Evolutionary conservation across 2,888 invertebrate genomes (phyloP).

Genomic region (Hedya salicella): DNA sequence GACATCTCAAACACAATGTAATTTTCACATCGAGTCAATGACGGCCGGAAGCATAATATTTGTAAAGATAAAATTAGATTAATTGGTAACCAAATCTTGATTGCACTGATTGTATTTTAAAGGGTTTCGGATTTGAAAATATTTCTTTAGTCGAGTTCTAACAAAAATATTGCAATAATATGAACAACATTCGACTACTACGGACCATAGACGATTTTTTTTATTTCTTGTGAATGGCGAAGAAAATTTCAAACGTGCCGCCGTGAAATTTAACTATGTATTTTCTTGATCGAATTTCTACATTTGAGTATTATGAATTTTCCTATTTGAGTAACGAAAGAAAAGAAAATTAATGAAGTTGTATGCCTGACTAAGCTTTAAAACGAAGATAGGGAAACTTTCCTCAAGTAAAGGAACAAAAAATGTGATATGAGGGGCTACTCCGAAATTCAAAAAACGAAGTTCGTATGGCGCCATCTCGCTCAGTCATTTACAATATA

Average conservation of each 20-base stretch:
- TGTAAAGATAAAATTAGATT: constrained; percentile 10
- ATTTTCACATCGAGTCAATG: constrained; percentile 45
- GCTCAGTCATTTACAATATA: too few species aligned
- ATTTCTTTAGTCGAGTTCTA: constrained; percentile 14
- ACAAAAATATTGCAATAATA: constrained; percentile 29
- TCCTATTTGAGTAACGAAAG: too few species aligned
- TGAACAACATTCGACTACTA: constrained; percentile 10
- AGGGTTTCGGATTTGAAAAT: constrained; percentile 17
- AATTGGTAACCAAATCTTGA: constrained; percentile 12
- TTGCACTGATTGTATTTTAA: constrained; percentile 10
- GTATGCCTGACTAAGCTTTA: too few species aligned
- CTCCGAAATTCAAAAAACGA: too few species aligned
- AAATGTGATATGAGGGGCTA: too few species aligned
- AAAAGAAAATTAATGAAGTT: too few species aligned
- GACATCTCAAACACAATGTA: constrained; percentile 75
- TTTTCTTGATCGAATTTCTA: too few species aligned
- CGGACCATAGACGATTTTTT: constrained; percentile 33
- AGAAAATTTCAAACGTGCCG: not conserved
- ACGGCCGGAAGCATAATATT: constrained; percentile 3
- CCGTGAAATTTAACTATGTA: too few species aligned
- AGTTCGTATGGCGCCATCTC: too few species aligned
- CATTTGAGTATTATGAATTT: too few species aligned
- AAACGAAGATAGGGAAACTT: too few species aligned
- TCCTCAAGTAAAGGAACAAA: too few species aligned
- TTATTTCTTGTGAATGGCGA: not conserved